Base-by-base conservation (phyloP, 2,113 vertebrate species). In the Microcebus jonahi region DNA sequence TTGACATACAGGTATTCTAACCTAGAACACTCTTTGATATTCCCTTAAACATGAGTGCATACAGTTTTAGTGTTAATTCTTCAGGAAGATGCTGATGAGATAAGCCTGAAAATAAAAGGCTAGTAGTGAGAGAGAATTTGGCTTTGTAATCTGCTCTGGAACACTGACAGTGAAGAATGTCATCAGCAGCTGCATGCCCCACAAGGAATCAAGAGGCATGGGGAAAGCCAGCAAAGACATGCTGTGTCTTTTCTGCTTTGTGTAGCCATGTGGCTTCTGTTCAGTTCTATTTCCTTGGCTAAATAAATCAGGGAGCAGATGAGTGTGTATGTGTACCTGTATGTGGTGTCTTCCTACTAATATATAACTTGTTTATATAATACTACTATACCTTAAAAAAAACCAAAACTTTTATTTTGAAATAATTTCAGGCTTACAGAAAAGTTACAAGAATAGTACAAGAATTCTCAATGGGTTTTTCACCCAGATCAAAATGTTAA, bases 381-480 rank as follows among this genome's bases (percentile, higher is more conserved):
- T 55, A 29, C 17, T 29, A 50, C 61, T 87, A 68, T 2, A 76
- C 15, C 71, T 57, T 57, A 50, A 45, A 55, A 73, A 48, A 79
- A 73, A 48, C 68, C 73, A 57, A 48, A 89, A 63, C 42, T 80
- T 71, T 77, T 45, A 82, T 67, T 81, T 92, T 67, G 20, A 92
- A 90, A 83, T 90, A 45, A 93, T 55, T 90, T 87, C 61, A 90
- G 87, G 82, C 20, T 55, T 82, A 55, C 7, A 65, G 36, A 83
- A 87, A 94, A 84, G 25, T 57, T 93, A 55, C 21, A 93, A 73
- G 39, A 76, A 61, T 76, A 53, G 27, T 82, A 68, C 20, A 90
- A 95, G 36, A 87, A 88, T 55, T 94, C 27, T 88, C n/a, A 77
- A 77, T 65, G 2, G 61, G 27, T 70, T 9, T 88, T 90, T 95